phyloP scores from a whole-genome alignment of 2,888 invertebrate genomes.

The Tyria jacobaeae region DNA sequence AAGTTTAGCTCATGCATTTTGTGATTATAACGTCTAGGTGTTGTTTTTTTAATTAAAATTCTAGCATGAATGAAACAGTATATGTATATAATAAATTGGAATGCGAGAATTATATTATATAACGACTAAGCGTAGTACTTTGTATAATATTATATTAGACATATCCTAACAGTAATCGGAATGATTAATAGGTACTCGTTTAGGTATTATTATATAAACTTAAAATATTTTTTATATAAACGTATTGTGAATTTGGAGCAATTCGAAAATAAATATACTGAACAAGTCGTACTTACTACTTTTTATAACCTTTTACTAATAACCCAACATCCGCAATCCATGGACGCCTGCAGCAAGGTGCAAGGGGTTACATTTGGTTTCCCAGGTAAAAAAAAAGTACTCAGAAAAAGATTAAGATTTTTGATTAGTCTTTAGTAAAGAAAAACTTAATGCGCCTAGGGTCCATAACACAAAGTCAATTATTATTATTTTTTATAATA shows the following conservation, averaged over 20 bases:
- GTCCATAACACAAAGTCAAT: too few species aligned
- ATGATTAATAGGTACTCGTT: constrained; percentile 55
- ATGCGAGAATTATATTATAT: constrained; percentile 52
- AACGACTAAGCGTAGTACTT: constrained; percentile 63
- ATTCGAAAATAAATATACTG: constrained; percentile 49
- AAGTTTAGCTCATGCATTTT: constrained; percentile 71
- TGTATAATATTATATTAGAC: constrained; percentile 53
- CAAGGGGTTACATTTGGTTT: too few species aligned
- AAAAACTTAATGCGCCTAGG: too few species aligned
- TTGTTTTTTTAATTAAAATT: constrained; percentile 42
- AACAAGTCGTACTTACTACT: constrained; percentile 25
- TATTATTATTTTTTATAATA: too few species aligned
- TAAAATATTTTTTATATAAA: constrained; percentile 64
- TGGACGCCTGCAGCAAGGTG: too few species aligned
- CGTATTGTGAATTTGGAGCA: constrained; percentile 44
- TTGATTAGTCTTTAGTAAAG: too few species aligned
- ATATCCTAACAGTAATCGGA: constrained; percentile 48
- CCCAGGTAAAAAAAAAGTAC: too few species aligned
- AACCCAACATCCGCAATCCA: background rate
- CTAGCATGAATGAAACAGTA: constrained; percentile 49
- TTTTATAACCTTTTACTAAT: background rate
- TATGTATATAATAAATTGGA: constrained; percentile 56
- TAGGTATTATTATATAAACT: constrained; percentile 55
- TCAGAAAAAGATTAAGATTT: too few species aligned
- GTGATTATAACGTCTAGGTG: constrained; percentile 67